Base-by-base conservation (phyloP, 2,797 vertebrate genomes). In the Pantherophis vulpinus region DNA sequence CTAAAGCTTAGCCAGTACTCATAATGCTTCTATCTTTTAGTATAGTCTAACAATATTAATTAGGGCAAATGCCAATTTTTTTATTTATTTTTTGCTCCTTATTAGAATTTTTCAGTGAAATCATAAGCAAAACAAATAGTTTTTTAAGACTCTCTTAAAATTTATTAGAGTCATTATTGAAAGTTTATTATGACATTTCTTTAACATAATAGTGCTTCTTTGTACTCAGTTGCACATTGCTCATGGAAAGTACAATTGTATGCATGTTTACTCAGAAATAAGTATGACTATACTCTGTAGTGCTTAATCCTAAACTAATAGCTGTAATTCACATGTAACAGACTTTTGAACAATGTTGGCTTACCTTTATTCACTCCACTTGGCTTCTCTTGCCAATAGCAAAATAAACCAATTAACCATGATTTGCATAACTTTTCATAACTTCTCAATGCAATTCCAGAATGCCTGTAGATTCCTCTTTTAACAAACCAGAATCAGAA, bases 41-140 rank as follows among this genome's bases (percentile, higher is more conserved):
- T 54, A 89, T 8, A 55, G 89, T 93, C 91, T 23, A 29, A 13
- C 70, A 47, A 83, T 23, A 79, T 63, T 14, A 79, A 42, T 90
- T 29, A 90, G 37, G 14, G 6, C 59, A 11, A 20, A 60, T 2
- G 91, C 2, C 0, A 3, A 86, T 92, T 92, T 88, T 91, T 96
- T 95, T 95, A 66, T n/a, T 92, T 74, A 88, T 91, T 96, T 96
- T 95, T 74, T 37, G 47, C 20, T 51, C 12, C 2, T 25, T 92
- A n/a, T 5, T 54, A 4, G 0, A 18, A 74, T 56, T 63, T 90
- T 58, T 59, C 55, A 88, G 89, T 91, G 4, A 91, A 70, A 88
- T 88, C 37, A 88, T 86, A 42, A 11, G 10, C 18, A 95, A 94
- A 93, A 42, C 59, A 96, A 90, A 90, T 88, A 95, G 2, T 87